Evolutionary conservation across 2,797 vertebrate genomes (phyloP).

Genomic region (Gastrophryne carolinensis): DNA sequence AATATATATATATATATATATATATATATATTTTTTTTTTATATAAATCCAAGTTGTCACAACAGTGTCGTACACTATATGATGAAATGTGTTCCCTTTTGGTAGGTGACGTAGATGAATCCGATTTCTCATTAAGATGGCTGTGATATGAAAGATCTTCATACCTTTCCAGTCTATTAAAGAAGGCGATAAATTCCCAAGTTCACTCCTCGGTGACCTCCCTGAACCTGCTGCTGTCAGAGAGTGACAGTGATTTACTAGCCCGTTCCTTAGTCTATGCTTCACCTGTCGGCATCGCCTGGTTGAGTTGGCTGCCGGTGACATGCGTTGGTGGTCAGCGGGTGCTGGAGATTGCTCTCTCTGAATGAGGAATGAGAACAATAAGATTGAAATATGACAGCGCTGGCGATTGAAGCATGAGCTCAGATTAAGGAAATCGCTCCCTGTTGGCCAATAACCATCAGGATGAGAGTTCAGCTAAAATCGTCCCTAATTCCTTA

Average conservation of each 20-base stretch:
- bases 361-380: background rate
- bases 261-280: background rate
- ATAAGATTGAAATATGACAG: background rate
- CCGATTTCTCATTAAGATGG: background rate
- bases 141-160: background rate
- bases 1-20: background rate
- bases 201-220: constrained; percentile 5
- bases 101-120: background rate
- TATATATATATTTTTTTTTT: background rate
- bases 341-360: background rate
- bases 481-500: background rate
- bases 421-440: background rate
- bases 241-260: constrained; percentile 19
- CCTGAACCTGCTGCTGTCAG: background rate
- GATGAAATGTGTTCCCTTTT: background rate
- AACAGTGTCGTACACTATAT: background rate
- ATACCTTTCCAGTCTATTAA: background rate
- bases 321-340: background rate
- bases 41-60: background rate
- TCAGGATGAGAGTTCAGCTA: background rate
- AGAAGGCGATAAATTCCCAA: background rate
- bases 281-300: background rate
- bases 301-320: background rate
- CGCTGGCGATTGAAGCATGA: background rate
- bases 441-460: background rate